These are phyloP conservation scores for Pemphredon lugubris DNA, from an alignment of 2,888 invertebrate genomes.

Conservation along the genomic window DNA sequence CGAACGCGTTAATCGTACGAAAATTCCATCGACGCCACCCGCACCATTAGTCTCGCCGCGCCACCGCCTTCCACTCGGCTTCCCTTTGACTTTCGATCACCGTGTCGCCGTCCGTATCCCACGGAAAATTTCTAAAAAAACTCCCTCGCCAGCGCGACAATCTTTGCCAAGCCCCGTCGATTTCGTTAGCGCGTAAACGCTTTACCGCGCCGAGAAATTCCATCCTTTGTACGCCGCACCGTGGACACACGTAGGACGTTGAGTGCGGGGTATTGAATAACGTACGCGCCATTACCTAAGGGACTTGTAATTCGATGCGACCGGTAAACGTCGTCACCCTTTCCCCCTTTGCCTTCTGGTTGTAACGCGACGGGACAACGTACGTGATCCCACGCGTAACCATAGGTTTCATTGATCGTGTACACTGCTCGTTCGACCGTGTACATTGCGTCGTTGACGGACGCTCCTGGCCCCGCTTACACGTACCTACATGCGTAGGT, in stretches of 20 bases:
- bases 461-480: conserved; percentile 24
- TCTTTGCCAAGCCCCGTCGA: background rate
- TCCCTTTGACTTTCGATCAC: no score
- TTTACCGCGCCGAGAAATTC: conserved; percentile 33
- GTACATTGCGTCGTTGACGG: conserved; percentile 50
- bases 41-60: no score
- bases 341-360: conserved; percentile 43
- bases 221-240: conserved; percentile 18
- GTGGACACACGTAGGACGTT: conserved; percentile 8
- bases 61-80: no score
- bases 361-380: conserved; percentile 50
- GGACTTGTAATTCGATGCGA: conserved; percentile 71
- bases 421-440: conserved; percentile 41
- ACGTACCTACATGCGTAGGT: no score
- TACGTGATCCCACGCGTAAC: conserved; percentile 66
- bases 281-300: conserved; percentile 67
- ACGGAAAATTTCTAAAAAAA: no score
- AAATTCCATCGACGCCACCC: background rate
- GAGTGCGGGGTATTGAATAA: conserved; percentile 66
- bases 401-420: conserved; percentile 64
- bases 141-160: no score
- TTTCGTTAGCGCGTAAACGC: conserved; percentile 36
- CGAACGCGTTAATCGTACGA: no score
- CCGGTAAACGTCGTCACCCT: conserved; percentile 66
- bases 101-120: no score